These are phyloP conservation scores for Dryococelus australis DNA, from an alignment of 2,888 invertebrate genomes.

Conservation along the genomic window DNA sequence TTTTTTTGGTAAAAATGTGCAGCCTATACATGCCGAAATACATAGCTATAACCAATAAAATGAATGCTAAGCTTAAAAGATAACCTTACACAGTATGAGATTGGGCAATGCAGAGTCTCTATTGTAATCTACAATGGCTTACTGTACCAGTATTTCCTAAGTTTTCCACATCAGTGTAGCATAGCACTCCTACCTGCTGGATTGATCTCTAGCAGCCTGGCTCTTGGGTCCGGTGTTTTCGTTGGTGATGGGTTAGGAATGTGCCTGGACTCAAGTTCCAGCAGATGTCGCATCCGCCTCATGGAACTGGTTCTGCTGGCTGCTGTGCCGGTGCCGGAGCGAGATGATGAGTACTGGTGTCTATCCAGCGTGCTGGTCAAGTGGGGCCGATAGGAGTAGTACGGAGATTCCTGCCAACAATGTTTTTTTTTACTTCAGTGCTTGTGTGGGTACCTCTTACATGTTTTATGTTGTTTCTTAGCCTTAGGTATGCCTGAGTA, in stretches of 20 bases:
- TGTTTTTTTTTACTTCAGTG: not conserved
- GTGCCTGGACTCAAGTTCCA: slow-evolving; percentile 70
- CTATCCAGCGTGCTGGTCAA: slow-evolving; percentile 74
- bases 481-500: too few relatives aligned
- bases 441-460: not conserved
- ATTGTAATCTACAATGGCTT: too few relatives aligned
- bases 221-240: slow-evolving; percentile 65
- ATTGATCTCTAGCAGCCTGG: slow-evolving; percentile 85
- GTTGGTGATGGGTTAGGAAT: slow-evolving; percentile 51
- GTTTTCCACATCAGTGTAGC: too few relatives aligned
- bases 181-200: slow-evolving; percentile 77
- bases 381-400: slow-evolving; percentile 66
- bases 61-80: too few relatives aligned
- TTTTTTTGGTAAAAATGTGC: too few relatives aligned
- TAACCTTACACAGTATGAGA: too few relatives aligned
- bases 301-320: slow-evolving; percentile 66
- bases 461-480: too few relatives aligned
- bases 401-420: slow-evolving; percentile 39
- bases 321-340: slow-evolving; percentile 59
- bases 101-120: too few relatives aligned
- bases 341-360: slow-evolving; percentile 63
- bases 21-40: too few relatives aligned
- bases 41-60: too few relatives aligned
- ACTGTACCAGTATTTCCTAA: too few relatives aligned
- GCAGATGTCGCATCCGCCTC: slow-evolving; percentile 79